Evolutionary conservation across 2,113 vertebrate species (phyloP), one percentile per base, ranked within the genome.

Genomic region (Muntiacus muntjak): DNA sequence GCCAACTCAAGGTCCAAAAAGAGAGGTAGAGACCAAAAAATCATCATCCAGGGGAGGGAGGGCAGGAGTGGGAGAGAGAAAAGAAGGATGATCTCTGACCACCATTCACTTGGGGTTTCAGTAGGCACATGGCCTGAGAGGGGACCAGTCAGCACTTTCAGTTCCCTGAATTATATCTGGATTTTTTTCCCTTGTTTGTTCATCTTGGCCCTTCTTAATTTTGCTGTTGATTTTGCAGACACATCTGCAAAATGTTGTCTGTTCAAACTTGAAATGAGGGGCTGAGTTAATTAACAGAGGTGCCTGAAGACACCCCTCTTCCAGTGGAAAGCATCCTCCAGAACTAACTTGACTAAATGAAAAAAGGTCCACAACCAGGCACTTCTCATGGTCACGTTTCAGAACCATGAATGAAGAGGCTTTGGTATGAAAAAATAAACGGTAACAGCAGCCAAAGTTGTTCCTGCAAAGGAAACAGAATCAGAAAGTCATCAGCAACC

Each of bases 101-200:
- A 26, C 54, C 7, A 3, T 50, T 13, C 14, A 5, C 3, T 30
- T 16, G 82, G 91, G 86, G 67, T 52, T 83, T 67, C 15, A 10
- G 47, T 10, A 50, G 28, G 19, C 62, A 2, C 55, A 1, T 0
- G 54, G 26, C 71, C 17, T n/a, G 14, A 25, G 47, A 78, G 40
- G 47, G 81, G 54, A 16, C 25, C 26, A 25, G 83, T 97, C 95
- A 97, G 97, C 64, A 58, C 89, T 98, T 97, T 96, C 89, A 1
- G 83, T 97, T 98, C 96, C 96, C 87, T 54, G 86, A 94, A 54
- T 50, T 23, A 5, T 93, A 67, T 55, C 60, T 87, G 16, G 13
- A 58, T 4, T 52, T 86, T 28, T 30, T 17, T 17, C 45, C 40
- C 33, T 28, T 82, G 1, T 76, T 71, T 74, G 52, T 58, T 52